These are phyloP conservation scores for Panthera uncia DNA, from an alignment of 2,113 vertebrate genomes.

Conservation along the genomic window DNA sequence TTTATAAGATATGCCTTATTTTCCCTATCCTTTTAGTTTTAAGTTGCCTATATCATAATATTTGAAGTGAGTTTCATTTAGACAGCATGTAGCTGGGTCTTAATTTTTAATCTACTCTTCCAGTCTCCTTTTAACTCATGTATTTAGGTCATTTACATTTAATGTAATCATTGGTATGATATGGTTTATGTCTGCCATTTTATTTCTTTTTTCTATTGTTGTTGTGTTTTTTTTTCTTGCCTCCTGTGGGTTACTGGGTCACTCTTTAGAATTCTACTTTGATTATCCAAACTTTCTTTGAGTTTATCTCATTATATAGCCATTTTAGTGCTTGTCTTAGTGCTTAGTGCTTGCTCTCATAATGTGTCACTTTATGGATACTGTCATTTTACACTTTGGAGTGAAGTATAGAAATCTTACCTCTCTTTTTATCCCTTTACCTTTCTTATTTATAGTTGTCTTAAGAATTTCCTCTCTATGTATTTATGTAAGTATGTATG, in stretches of 20 bases:
- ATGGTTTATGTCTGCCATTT: background rate
- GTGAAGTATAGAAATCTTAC: background rate
- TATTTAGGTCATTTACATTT: background rate
- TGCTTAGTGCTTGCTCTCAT: too few relatives aligned
- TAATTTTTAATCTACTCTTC: background rate
- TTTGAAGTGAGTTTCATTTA: background rate
- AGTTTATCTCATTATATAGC: background rate
- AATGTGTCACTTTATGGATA: background rate
- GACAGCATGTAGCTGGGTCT: background rate
- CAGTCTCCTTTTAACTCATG: background rate
- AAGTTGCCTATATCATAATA: background rate
- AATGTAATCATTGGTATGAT: background rate
- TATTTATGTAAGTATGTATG: background rate
- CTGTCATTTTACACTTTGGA: background rate
- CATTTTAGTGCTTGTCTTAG: background rate
- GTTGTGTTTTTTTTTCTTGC: background rate
- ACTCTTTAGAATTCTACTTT: background rate
- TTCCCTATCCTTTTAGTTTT: background rate
- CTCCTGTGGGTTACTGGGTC: background rate
- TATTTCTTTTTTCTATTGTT: background rate
- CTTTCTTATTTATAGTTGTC: background rate
- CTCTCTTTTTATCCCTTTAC: background rate
- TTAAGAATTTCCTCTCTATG: background rate
- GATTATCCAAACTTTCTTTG: background rate
- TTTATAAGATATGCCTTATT: background rate